Evolutionary conservation across 2,888 invertebrate species (phyloP).

Genomic region (Leucoma salicis): DNA sequence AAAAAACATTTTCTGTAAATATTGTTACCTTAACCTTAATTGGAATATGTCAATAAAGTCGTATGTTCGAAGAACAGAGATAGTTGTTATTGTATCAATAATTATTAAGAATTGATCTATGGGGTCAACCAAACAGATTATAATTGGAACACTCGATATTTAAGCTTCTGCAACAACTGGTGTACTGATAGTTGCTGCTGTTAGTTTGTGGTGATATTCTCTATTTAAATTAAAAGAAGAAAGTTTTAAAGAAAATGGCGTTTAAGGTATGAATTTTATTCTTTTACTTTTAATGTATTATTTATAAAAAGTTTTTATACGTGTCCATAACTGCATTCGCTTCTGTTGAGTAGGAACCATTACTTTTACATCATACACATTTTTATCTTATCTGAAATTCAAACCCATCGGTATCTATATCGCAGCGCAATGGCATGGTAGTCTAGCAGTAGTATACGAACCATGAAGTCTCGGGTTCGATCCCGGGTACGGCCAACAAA

Average conservation of each 20-base stretch:
- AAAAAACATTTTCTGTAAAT: slow-evolving; percentile 9
- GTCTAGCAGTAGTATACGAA: no score
- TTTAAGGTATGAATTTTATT: background rate
- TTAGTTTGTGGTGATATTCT: background rate
- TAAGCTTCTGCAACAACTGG: background rate
- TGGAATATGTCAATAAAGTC: background rate
- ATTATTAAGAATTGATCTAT: background rate
- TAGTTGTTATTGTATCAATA: background rate
- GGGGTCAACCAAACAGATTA: background rate
- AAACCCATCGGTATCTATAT: no score
- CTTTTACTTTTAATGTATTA: no score
- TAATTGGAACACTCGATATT: background rate
- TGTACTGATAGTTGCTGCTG: background rate
- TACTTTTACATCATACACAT: no score
- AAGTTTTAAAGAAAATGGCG: background rate
- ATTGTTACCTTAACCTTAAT: no score
- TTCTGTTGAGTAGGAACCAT: no score
- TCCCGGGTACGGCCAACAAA: no score
- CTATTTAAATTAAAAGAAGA: background rate
- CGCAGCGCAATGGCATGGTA: no score
- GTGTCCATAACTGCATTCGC: no score
- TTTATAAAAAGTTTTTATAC: no score
- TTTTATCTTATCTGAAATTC: no score
- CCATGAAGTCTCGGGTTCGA: no score
- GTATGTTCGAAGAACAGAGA: background rate